These are phyloP conservation scores for Cataglyphis rosenhaueri DNA, from an alignment of 2,888 invertebrate genomes.

Conservation along the genomic window DNA sequence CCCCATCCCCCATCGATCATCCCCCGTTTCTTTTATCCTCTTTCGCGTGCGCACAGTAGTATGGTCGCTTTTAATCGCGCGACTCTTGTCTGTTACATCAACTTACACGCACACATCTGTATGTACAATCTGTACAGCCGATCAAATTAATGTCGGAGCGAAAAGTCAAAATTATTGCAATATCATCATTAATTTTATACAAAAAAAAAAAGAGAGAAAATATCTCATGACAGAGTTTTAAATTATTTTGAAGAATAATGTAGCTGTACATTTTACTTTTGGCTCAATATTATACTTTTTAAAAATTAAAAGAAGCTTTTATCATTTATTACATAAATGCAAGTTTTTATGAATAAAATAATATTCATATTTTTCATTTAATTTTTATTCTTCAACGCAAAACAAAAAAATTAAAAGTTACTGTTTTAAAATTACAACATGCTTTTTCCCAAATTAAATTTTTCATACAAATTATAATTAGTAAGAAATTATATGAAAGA, in stretches of 20 bases:
- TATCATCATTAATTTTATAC: not conserved
- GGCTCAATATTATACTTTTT: not conserved
- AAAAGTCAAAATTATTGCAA: not conserved
- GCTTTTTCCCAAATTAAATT: not conserved
- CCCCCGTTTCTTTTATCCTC: constrained; percentile 35
- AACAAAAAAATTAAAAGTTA: constrained; percentile 23
- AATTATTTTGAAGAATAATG: not conserved
- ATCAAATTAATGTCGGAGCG: not conserved
- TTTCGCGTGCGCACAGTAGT: constrained; percentile 5
- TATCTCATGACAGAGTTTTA: not conserved
- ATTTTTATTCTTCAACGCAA: constrained; percentile 1
- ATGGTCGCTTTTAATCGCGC: constrained; percentile 24
- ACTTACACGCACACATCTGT: constrained; percentile 1
- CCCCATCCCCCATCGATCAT: constrained; percentile 64
- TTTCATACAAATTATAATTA: constrained; percentile 39
- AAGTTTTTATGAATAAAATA: not conserved
- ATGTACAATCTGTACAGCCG: not conserved
- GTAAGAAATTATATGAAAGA: constrained; percentile 13
- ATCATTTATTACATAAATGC: not conserved
- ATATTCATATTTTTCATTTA: not conserved
- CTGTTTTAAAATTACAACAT: constrained; percentile 14
- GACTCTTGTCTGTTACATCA: constrained; percentile 37
- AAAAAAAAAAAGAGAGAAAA: not conserved
- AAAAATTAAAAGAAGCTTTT: not conserved
- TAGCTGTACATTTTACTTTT: not conserved